phyloP scores from a whole-genome alignment of 2,888 invertebrate species.

The Aphodius granarius region DNA sequence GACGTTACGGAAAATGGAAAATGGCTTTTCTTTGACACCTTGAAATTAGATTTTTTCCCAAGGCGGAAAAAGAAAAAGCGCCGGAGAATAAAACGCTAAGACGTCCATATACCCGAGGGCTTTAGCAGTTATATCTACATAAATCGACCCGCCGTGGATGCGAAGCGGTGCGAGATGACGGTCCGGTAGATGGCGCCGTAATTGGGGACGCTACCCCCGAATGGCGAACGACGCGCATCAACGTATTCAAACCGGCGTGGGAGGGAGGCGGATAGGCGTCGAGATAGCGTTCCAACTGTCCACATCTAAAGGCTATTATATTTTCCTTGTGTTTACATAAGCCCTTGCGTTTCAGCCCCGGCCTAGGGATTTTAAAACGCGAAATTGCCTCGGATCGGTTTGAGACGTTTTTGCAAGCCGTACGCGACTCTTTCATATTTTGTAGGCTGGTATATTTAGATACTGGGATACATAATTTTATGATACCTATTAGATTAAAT shows the following conservation, averaged over 20 bases:
- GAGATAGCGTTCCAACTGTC: slow-evolving; percentile 41
- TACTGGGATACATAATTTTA: too few species aligned
- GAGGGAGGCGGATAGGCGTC: slow-evolving; percentile 37
- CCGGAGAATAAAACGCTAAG: slow-evolving; percentile 48
- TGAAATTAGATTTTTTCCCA: slow-evolving; percentile 56
- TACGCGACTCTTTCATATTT: slow-evolving; percentile 16
- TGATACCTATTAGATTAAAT: too few species aligned
- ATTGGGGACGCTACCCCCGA: slow-evolving; percentile 35
- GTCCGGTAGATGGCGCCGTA: slow-evolving; percentile 22
- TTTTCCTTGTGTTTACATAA: slow-evolving; percentile 41
- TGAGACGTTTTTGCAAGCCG: slow-evolving; percentile 13
- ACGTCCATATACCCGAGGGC: slow-evolving; percentile 49
- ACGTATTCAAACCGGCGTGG: slow-evolving; percentile 38
- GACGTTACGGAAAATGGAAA: slow-evolving; percentile 51
- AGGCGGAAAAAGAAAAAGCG: slow-evolving; percentile 39
- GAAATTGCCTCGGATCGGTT: slow-evolving; percentile 25
- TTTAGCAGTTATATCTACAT: slow-evolving; percentile 51
- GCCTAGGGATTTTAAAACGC: slow-evolving; percentile 20
- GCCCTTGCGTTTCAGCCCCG: slow-evolving; percentile 16
- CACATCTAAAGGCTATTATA: slow-evolving; percentile 43
- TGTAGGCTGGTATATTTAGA: too few species aligned
- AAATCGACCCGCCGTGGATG: slow-evolving; percentile 41
- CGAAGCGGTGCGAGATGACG: slow-evolving; percentile 37
- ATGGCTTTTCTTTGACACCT: slow-evolving; percentile 58
- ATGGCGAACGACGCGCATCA: slow-evolving; percentile 31